Evolutionary conservation across 2,888 invertebrate genomes (phyloP).

Genomic region (Creontiades dilutus): DNA sequence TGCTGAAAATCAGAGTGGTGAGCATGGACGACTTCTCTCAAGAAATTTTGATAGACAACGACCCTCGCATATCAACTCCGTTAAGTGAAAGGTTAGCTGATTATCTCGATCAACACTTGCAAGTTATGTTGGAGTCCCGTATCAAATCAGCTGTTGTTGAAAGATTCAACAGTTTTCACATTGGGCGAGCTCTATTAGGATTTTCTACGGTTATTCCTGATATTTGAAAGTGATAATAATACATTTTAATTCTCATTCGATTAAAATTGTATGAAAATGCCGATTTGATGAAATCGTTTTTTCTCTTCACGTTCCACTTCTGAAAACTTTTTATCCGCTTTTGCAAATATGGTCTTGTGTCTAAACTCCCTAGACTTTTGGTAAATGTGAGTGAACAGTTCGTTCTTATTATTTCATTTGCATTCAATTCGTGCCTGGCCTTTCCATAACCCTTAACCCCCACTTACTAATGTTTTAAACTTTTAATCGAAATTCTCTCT

Average conservation of each 20-base stretch:
- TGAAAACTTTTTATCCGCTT: no score
- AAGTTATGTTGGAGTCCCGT: not conserved
- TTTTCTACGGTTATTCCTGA: not conserved
- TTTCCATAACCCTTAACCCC: no score
- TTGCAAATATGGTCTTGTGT: no score
- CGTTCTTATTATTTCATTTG: no score
- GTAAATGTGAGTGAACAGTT: no score
- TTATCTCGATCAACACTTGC: not conserved
- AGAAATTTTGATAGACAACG: not conserved
- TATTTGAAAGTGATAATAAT: not conserved
- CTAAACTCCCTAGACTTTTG: no score
- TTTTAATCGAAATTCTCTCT: no score
- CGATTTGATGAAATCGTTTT: not conserved
- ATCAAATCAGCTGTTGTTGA: not conserved
- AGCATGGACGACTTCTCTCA: not conserved
- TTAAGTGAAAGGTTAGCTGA: not conserved
- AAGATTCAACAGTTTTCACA: not conserved
- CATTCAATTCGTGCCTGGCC: no score
- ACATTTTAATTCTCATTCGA: no score
- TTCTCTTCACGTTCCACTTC: not conserved
- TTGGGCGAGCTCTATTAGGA: not conserved
- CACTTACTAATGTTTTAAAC: no score
- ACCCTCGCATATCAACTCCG: not conserved
- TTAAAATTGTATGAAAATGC: not conserved
- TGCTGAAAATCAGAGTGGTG: not conserved